Base-by-base conservation (phyloP, 2,797 vertebrate genomes). In the Sebastolobus altivelis region DNA sequence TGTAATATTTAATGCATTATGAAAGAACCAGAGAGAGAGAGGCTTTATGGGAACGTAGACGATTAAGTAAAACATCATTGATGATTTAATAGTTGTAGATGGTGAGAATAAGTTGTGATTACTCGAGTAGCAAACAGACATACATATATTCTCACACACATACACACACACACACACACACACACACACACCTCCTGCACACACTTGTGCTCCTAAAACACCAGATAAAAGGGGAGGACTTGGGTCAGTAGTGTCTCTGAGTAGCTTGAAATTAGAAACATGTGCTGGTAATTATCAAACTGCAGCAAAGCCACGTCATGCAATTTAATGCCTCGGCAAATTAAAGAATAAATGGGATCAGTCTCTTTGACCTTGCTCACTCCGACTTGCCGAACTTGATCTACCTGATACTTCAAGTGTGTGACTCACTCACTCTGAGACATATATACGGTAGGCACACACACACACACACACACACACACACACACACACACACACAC, bases 261-360 rank as follows among this genome's bases (percentile, higher is more conserved):
- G 92, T 94, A 89, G 90, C 90, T 92, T 94, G 90, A 96, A 96
- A 96, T 96, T 95, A 95, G 94, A 93, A 96, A 95, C 95, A 96
- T 96, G 95, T 96, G 95, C 94, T 95, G 90, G 93, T 94, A 96
- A 96, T 96, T 95, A 96, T 95, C 93, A 95, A 94, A 95, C 93
- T 95, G 93, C 93, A 93, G 92, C 94, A 94, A 94, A 96, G 90
- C 91, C 93, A 95, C 92, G 92, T 94, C 92, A 90, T 93, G 94
- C 93, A 95, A 95, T 95, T 95, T 95, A 96, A 95, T 94, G 94
- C 93, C 94, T 95, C 94, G 94, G 94, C 94, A 96, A 95, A 95
- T 95, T 92, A 95, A 95, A 94, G 91, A 95, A 91, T 94, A 93
- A 94, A 94, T 95, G 94, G 92, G 93, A 94, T 95, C 93, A 89